Evolutionary conservation across 2,888 invertebrate genomes (phyloP), one percentile per base, ranked within the genome.

Genomic region (Cecidostiba fungosa): DNA sequence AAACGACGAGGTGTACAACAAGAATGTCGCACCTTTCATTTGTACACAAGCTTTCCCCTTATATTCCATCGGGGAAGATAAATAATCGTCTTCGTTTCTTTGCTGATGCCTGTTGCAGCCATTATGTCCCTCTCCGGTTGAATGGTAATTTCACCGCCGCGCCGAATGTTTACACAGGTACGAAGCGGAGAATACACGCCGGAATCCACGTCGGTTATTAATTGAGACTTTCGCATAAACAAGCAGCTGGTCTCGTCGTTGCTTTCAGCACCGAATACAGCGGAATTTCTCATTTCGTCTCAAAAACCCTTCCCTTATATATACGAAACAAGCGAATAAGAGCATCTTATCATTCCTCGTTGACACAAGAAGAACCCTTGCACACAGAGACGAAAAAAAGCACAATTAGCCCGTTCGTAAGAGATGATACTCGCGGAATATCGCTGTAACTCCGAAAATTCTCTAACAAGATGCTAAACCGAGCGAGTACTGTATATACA

Each of bases 381-480:
- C 39, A 10, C 39, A 10, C 39, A 43, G 12, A 8, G 1, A 43
- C 39, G n/a, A 43, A 5, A 59, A 59, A 59, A 59, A 59, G n/a
- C 8, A 23, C n/a, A 59, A 59, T 59, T 10, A 59, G 54, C 54
- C 23, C 47, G 3, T 2, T 47, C 50, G 50, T 6, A 23, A 50
- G 54, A 59, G 54, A 59, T 59, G n/a, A 59, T 59, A 1, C 54
- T 19, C 23, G n/a, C 23, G n/a, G 19, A 50, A 50, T n/a, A n/a
- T n/a, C 54, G 54, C 54, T 16, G 54, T 26, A 76, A n/a, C 50
- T n/a, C 78, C 66, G 12, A 70, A 83, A 83, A 83, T 74, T 43
- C 23, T 54, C 70, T 77, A 85, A 85, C 79, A 32, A 76, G 84
- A 84, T 29, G 84, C 76, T 43, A 81, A 85, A 77, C 32, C 50